Evolutionary conservation across 2,113 vertebrate genomes (phyloP).

Genomic region (Cheirogaleus medius): DNA sequence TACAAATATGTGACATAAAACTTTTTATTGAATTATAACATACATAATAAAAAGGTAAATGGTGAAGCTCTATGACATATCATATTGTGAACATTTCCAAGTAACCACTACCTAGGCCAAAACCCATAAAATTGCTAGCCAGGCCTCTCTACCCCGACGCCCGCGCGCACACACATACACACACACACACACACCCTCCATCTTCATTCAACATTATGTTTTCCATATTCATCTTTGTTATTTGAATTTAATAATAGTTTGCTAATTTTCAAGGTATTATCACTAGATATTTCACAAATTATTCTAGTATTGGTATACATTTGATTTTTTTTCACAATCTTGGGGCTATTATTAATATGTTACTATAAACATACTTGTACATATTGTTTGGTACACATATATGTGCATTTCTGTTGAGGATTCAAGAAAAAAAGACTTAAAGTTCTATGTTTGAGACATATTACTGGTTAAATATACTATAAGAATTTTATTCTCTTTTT

Average conservation of each 20-base stretch:
- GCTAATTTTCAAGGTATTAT: not conserved
- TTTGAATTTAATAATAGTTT: not conserved
- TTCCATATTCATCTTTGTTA: not conserved
- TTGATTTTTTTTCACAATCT: not conserved
- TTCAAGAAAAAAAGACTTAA: not conserved
- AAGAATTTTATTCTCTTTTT: not conserved
- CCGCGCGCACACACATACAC: not conserved
- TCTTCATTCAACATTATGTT: not conserved
- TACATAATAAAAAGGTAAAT: not conserved
- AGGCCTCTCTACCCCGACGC: not conserved
- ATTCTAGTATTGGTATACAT: not conserved
- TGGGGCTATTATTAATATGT: not conserved
- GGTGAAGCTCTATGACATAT: not conserved
- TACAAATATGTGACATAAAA: not conserved
- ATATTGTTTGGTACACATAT: not conserved
- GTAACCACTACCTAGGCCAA: not conserved
- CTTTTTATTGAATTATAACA: not conserved
- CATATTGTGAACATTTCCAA: not conserved
- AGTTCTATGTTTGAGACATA: not conserved
- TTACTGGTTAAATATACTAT: not conserved
- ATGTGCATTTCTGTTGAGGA: not conserved
- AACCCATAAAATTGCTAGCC: not conserved
- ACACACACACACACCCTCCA: not conserved
- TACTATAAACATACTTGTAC: not conserved
- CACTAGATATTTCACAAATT: not conserved